Base-by-base conservation (phyloP, 1,140 invertebrate species). In the Aphis craccivora region DNA sequence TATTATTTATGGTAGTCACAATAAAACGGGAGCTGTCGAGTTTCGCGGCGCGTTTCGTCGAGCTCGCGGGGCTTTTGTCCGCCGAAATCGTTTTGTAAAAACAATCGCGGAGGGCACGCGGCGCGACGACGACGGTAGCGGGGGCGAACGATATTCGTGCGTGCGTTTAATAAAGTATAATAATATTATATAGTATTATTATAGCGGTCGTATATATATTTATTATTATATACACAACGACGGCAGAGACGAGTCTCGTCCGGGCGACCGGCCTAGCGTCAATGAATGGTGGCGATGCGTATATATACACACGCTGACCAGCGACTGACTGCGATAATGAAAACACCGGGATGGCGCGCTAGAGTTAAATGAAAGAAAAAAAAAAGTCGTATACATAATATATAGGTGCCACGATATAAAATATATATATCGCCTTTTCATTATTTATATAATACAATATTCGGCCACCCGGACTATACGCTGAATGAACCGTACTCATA, bases 391-490 rank as follows among this genome's bases (percentile, higher is more conserved):
- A 45, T 48, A 86, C 18, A 45, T n/a, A 40, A 45, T 45, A 45
- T 9, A 37, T 40, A 40, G 2, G 25, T 45, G 25, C 83, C 35
- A 84, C 37, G 25, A 40, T 84, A 43, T 43, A 14, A 83, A 37
- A 48, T 87, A 88, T 89, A 88, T 48, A 48, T 43, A 86, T 48
- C 25, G 45, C 25, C 84, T 48, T 87, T 87, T 88, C 86, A 45
- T 76, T 76, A 76, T 88, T 88, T 55, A 89, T 53, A 89, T 67
- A n/a, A 76, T 76, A 89, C 35, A 51, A 89, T 40, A 40, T 89
- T 89, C 81, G 91, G 91, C 91, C 91, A 93, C 91, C 91, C 91
- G 91, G 91, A 93, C 81, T 43, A 55, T 43, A 55, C 11, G n/a
- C 81, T 11, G 81, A 51, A 88, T 88, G 87, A 88, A 88, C 87